These are phyloP conservation scores for Allophyes oxyacanthae DNA, from an alignment of 2,888 invertebrate species.

Conservation along the genomic window DNA sequence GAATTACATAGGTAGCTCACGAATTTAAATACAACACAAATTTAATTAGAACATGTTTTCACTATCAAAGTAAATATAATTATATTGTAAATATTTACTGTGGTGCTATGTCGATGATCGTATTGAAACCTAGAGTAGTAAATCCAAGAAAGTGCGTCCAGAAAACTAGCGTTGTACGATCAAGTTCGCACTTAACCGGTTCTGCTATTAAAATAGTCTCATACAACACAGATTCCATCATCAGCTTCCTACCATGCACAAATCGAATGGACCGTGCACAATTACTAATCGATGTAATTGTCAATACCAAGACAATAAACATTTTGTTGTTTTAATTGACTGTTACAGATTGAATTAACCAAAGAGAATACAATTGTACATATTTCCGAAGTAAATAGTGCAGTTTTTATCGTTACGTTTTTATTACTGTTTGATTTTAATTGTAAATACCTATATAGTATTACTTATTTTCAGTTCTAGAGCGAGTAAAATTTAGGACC, in stretches of 20 bases:
- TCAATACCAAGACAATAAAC: conserved; percentile 57
- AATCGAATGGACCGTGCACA: conserved; percentile 54
- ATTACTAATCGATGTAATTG: conserved; percentile 58
- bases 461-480: background rate
- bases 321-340: conserved; percentile 45
- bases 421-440: background rate
- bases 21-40: too few species aligned
- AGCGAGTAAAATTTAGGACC: conserved; percentile 24
- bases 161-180: conserved; percentile 30
- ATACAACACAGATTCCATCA: conserved; percentile 45
- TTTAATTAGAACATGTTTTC: conserved; percentile 13
- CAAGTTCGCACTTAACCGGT: conserved; percentile 52
- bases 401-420: conserved; percentile 1
- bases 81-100: too few species aligned
- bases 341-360: conserved; percentile 51
- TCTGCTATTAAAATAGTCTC: conserved; percentile 53
- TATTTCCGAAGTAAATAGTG: conserved; percentile 11
- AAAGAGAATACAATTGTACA: conserved; percentile 18
- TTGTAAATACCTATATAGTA: background rate
- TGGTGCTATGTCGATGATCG: too few species aligned
- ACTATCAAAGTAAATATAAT: too few species aligned
- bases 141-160: conserved; percentile 24
- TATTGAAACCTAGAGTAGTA: too few species aligned
- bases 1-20: conserved; percentile 1
- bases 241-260: conserved; percentile 50